These are phyloP conservation scores for Metopolophium dirhodum DNA, from an alignment of 1,140 invertebrate species.

Conservation along the genomic window DNA sequence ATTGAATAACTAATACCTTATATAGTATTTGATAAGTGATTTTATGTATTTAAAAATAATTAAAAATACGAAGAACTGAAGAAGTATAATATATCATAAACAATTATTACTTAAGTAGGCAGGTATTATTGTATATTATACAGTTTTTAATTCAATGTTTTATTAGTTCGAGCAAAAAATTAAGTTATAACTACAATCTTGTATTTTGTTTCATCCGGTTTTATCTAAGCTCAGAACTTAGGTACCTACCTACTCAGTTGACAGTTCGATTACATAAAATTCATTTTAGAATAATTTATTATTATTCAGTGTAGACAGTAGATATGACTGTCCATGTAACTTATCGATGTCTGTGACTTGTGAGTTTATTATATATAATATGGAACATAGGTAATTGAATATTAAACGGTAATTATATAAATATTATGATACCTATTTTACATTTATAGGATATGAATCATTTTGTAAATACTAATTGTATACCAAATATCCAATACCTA, in stretches of 20 bases:
- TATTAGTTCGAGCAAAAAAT: neutral
- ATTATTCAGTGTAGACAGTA: no score
- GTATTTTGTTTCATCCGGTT: neutral
- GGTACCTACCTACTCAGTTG: no score
- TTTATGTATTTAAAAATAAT: neutral
- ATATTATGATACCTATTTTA: neutral
- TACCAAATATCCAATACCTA: no score
- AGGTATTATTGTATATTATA: neutral
- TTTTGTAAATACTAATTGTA: no score
- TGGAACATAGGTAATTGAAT: no score
- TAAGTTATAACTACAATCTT: neutral
- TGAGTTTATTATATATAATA: no score
- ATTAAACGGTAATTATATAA: neutral
- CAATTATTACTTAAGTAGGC: no score
- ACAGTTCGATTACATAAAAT: no score
- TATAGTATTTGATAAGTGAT: neutral
- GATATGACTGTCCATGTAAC: no score
- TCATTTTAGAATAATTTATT: no score
- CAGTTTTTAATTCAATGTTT: neutral
- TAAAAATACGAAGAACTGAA: no score
- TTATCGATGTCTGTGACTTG: no score
- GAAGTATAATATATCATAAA: neutral
- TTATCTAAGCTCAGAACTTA: neutral
- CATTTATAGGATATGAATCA: neutral
- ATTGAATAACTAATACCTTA: neutral